Evolutionary conservation across 2,888 invertebrate genomes (phyloP).

Genomic region (Capitulum mitella): DNA sequence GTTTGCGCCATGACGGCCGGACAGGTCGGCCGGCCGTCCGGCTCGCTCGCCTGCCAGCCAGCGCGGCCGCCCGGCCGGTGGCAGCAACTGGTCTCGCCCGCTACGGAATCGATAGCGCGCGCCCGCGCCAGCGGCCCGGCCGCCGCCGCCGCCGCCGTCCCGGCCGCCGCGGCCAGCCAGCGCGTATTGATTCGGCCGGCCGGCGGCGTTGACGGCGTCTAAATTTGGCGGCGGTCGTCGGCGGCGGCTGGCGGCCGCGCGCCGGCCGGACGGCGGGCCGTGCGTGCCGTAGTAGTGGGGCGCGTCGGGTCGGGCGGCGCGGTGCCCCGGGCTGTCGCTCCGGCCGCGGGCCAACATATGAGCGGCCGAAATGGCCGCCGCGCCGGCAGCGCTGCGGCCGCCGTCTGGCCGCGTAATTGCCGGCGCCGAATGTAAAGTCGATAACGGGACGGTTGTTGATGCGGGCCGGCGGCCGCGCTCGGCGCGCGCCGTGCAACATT

Average conservation of each 20-base stretch:
- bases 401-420: neutral
- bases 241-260: neutral
- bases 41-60: neutral
- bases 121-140: neutral
- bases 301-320: neutral
- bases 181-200: conserved; percentile 20
- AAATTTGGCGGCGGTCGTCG: neutral
- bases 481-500: conserved; percentile 1
- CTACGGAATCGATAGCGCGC: neutral
- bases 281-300: neutral
- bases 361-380: neutral
- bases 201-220: conserved; percentile 22
- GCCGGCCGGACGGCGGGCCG: neutral
- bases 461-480: neutral
- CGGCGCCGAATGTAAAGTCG: neutral
- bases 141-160: conserved; percentile 13
- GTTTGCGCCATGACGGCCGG: neutral
- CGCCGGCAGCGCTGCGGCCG: neutral
- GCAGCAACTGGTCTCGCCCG: conserved; percentile 3
- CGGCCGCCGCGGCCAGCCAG: conserved; percentile 23
- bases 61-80: neutral
- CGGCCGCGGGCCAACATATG: too few relatives aligned
- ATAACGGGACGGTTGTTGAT: neutral
- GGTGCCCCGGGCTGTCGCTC: neutral
- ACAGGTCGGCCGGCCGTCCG: neutral